Evolutionary conservation across 2,888 invertebrate genomes (phyloP).

Genomic region (Caenorhabditis sulstoni): DNA sequence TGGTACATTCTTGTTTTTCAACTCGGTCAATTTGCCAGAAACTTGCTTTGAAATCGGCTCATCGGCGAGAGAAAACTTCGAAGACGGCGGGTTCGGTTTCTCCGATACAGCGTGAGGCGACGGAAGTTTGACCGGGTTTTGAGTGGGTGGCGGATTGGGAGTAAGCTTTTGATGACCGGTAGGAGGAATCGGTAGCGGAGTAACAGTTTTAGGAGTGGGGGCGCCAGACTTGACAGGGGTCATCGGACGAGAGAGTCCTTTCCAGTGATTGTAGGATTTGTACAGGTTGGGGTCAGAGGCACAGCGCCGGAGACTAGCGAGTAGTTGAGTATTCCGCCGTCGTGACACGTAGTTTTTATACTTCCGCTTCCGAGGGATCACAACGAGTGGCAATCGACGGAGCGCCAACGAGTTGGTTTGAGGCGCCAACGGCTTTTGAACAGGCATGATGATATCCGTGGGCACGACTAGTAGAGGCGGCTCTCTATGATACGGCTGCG

Average conservation of each 20-base stretch:
- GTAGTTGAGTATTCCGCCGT: constrained; percentile 73
- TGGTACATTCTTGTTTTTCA: constrained; percentile 57
- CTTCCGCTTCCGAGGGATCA: constrained; percentile 78
- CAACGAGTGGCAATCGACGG: constrained; percentile 76
- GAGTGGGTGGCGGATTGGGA: constrained; percentile 46
- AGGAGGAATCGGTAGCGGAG: constrained; percentile 31
- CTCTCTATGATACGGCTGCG: too few relatives aligned
- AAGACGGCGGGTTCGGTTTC: constrained; percentile 23
- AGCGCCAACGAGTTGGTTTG: constrained; percentile 60
- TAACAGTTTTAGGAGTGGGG: constrained; percentile 44
- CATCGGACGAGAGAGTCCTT: constrained; percentile 65
- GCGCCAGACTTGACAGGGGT: constrained; percentile 53
- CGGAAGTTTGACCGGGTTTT: constrained; percentile 50
- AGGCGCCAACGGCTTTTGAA: constrained; percentile 18
- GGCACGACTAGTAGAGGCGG: constrained; percentile 30
- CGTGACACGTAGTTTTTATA: constrained; percentile 80
- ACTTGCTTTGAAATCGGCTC: constrained; percentile 59
- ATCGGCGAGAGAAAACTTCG: not conserved
- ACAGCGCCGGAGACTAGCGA: constrained; percentile 74
- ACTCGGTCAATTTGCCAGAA: constrained; percentile 65
- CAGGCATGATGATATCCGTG: constrained; percentile 19
- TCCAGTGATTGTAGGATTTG: constrained; percentile 77
- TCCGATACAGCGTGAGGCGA: constrained; percentile 49
- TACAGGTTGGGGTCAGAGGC: constrained; percentile 78
- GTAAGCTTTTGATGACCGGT: constrained; percentile 46